phyloP scores from a whole-genome alignment of 2,888 invertebrate species.

The Selenia dentaria region DNA sequence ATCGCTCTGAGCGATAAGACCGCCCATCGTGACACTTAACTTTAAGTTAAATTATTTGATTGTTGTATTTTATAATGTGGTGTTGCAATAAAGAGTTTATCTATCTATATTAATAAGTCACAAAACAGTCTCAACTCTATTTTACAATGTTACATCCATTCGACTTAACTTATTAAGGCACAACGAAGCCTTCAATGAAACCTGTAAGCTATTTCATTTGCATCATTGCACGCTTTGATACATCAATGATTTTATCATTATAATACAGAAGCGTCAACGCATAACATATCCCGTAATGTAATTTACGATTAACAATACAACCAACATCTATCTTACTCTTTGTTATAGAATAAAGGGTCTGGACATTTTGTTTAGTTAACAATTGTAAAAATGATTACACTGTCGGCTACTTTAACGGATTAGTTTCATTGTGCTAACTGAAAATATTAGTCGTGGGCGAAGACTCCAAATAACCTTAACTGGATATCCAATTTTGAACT shows the following conservation, averaged over 20 bases:
- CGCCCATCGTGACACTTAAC: no score
- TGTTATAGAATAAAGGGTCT: conserved; percentile 59
- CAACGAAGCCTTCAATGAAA: conserved; percentile 36
- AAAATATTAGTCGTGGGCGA: conserved; percentile 36
- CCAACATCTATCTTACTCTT: conserved; percentile 52
- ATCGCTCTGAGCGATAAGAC: no score
- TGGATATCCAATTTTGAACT: neutral
- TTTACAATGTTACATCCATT: neutral
- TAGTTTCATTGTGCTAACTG: conserved; percentile 63
- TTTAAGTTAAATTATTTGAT: no score
- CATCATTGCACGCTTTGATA: conserved; percentile 61
- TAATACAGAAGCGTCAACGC: conserved; percentile 65
- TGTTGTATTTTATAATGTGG: no score
- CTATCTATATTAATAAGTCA: no score
- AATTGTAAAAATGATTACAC: conserved; percentile 60
- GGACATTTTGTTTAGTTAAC: conserved; percentile 65
- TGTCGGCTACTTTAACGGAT: conserved; percentile 82
- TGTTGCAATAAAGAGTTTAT: no score
- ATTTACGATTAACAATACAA: conserved; percentile 63
- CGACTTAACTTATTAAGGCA: neutral
- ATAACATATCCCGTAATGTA: conserved; percentile 62
- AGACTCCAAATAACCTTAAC: neutral
- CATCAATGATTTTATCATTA: conserved; percentile 4
- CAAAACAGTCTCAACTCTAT: no score
- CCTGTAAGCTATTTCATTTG: conserved; percentile 52